Percentiles rank a stretch among this genome's conserved stretches.
Evolutionary conservation across 2,113 vertebrate genomes (phyloP).

Genomic region (Smithornis capensis): DNA sequence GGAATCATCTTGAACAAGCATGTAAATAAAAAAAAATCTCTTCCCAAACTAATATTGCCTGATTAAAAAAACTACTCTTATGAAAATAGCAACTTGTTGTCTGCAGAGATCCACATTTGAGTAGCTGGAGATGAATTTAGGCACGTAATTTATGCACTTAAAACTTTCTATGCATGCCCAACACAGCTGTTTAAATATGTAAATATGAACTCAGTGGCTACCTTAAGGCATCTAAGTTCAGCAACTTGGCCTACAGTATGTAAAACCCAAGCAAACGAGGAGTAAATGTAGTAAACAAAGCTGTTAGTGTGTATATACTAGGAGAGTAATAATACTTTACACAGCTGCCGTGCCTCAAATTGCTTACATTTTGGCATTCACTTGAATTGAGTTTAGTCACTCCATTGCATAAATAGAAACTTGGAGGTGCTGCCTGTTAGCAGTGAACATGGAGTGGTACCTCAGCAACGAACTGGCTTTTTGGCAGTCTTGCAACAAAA

Average conservation of each 20-base stretch:
- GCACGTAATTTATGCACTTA: neutral
- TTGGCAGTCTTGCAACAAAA: neutral
- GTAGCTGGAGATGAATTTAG: neutral
- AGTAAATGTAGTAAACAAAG: slow-evolving; percentile 60
- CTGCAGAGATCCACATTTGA: neutral
- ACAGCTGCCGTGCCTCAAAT: slow-evolving; percentile 21
- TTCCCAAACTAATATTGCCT: neutral
- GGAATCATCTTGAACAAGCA: neutral
- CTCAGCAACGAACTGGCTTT: neutral
- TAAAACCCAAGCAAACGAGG: slow-evolving; percentile 7
- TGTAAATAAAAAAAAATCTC: neutral
- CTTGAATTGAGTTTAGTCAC: slow-evolving; percentile 9
- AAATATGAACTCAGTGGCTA: neutral
- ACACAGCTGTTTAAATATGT: neutral
- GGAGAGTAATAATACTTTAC: slow-evolving; percentile 45
- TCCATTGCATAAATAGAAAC: neutral
- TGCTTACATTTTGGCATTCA: slow-evolving; percentile 4
- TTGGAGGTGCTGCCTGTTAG: neutral
- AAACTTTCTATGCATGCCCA: neutral
- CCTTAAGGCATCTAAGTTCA: neutral
- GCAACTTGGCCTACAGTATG: neutral
- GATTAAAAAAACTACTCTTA: neutral
- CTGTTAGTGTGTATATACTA: slow-evolving; percentile 32
- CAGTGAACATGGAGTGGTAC: neutral
- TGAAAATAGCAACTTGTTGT: neutral